Evolutionary conservation across 2,888 invertebrate species (phyloP), one percentile per base, ranked within the genome.

Genomic region (Pediacus dermestoides): DNA sequence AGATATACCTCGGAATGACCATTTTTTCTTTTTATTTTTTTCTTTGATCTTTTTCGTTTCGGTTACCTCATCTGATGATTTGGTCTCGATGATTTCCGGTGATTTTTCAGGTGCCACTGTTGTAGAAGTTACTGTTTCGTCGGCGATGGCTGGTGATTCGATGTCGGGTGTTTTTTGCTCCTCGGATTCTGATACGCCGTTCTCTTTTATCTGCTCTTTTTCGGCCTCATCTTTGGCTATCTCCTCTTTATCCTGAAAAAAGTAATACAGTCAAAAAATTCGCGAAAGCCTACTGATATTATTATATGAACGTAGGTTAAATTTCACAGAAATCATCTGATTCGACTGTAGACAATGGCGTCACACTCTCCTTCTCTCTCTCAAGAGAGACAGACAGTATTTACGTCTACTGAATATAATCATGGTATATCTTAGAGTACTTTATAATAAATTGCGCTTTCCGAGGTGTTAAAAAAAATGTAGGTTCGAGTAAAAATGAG

Each of bases 1-100:
- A 64, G 88, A 88, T 73, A 89, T 84, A 64, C 83, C 86, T 64
- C 88, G 81, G 71, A 89, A 82, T 59, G 88, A 88, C 88, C 88
- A 89, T 75, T 88, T 88, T 80, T 88, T 88, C 80, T 88, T 88
- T 57, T 82, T 73, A 49, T 63, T 63, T 43, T 70, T 66, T 37
- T 63, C 58, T 41, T 28, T 28, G 12, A 65, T 65, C 46, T 61
- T 65, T 37, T 65, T 66, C 43, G 61, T 63, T 14, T 15, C 35
- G 33, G 63, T 61, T 22, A 58, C 45, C 21, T 57, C 54, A 41
- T 63, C 63, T 41, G 63, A 58, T 9, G 46, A 37, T 48, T 54
- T 44, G 10, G 48, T 37, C 11, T 32, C 32, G 11, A 11, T 53
- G 6, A 34, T 37, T 10, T 52, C 57, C 7, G 63, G 39, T 25